Conservation (phyloP, 2,888 invertebrate species). For the Erebia palarica region DNA sequence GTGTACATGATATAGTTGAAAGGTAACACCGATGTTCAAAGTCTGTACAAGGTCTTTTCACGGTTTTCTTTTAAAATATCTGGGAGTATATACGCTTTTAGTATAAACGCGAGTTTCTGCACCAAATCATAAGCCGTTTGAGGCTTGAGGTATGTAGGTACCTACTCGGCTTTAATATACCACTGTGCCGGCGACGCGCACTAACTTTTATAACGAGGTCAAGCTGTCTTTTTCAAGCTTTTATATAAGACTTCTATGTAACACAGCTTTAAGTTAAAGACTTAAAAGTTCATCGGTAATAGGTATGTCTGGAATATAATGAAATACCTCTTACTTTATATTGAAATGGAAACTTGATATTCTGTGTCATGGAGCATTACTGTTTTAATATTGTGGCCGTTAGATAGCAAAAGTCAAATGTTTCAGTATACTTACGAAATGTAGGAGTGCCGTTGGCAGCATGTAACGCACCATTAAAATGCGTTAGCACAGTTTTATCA, state of each 20-base stretch:
- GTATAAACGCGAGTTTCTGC: conserved; percentile 2
- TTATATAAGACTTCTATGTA: conserved; percentile 32
- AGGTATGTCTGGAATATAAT: conserved; percentile 5
- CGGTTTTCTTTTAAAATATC: neutral
- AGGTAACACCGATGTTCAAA: neutral
- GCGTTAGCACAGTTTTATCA: too few relatives aligned
- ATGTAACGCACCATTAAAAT: too few relatives aligned
- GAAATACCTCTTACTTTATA: neutral
- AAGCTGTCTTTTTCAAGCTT: conserved; percentile 38
- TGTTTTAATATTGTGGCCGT: too few relatives aligned
- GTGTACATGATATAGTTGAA: neutral
- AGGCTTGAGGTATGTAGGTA: conserved; percentile 25
- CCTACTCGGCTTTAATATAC: conserved; percentile 31
- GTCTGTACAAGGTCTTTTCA: neutral
- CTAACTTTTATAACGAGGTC: conserved; percentile 36
- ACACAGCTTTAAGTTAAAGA: conserved; percentile 29
- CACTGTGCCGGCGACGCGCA: conserved; percentile 30
- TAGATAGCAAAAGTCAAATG: too few relatives aligned
- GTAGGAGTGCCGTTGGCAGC: too few relatives aligned
- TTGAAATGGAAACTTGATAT: neutral
- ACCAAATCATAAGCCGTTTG: conserved; percentile 20
- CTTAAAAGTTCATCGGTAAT: conserved; percentile 13
- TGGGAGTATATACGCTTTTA: too few relatives aligned
- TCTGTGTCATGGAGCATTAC: too few relatives aligned
- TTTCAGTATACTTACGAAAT: too few relatives aligned